Conservation (phyloP, 2,797 vertebrate species). For the Gephyroberyx darwinii region DNA sequence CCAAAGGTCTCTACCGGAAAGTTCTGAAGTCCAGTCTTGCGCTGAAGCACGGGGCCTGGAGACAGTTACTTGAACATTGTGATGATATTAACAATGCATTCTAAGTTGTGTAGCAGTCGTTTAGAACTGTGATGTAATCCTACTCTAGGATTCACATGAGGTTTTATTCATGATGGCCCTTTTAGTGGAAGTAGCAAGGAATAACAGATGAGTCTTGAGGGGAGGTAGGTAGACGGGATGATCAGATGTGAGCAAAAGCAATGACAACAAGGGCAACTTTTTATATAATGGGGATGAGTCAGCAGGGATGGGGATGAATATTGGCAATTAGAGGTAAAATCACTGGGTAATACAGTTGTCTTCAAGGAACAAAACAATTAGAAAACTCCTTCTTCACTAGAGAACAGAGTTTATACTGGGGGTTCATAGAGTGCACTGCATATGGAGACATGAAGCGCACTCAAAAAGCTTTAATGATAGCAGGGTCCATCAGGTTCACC, state of each 20-base stretch:
- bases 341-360: conserved; percentile 9
- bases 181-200: conserved; percentile 33
- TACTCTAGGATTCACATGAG: conserved; percentile 53
- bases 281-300: neutral
- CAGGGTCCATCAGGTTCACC: neutral
- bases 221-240: conserved; percentile 4
- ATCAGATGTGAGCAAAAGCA: neutral
- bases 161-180: conserved; percentile 56
- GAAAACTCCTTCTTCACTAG: conserved; percentile 14
- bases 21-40: conserved; percentile 13
- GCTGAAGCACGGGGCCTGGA: neutral
- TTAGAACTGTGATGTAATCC: conserved; percentile 50
- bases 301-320: conserved; percentile 1
- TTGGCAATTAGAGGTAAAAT: conserved; percentile 19
- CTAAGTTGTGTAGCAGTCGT: conserved; percentile 13
- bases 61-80: conserved; percentile 15
- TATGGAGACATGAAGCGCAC: neutral
- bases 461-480: no score
- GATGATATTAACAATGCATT: conserved; percentile 7
- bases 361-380: neutral
- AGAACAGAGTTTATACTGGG: conserved; percentile 24
- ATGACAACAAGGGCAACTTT: neutral
- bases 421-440: conserved; percentile 12
- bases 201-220: conserved; percentile 16
- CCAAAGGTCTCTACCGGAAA: conserved; percentile 17